A percentile compares a stretch with the other conserved stretches of the same genome.
Conservation (phyloP, 2,797 vertebrate genomes). For the Tangara arthus region DNA sequence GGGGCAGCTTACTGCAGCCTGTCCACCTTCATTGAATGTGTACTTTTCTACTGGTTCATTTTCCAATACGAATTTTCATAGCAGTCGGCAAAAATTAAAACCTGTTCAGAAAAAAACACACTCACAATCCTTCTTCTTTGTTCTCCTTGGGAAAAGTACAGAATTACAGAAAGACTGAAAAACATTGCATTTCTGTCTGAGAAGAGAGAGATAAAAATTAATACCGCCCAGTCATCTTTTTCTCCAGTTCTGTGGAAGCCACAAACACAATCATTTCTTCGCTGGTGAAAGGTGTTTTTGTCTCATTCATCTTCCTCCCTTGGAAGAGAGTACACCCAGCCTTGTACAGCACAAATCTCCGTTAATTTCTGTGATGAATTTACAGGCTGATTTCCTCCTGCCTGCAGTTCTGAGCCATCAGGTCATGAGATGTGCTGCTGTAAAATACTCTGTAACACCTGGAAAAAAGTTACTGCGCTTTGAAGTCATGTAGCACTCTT, state of each 20-base stretch:
- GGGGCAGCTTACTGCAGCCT: not conserved
- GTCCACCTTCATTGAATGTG: not conserved
- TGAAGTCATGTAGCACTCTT: conserved; percentile 22
- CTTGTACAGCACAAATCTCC: not conserved
- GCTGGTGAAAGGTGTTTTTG: not conserved
- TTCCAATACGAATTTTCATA: not conserved
- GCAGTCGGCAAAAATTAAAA: not conserved
- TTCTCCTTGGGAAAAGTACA: not conserved
- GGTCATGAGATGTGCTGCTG: not conserved
- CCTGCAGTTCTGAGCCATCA: not conserved
- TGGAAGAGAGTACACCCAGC: not conserved
- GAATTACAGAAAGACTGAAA: not conserved
- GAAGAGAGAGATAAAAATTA: not conserved
- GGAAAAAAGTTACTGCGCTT: not conserved
- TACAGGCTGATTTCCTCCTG: not conserved
- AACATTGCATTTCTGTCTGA: not conserved
- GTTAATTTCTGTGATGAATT: not conserved
- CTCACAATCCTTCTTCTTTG: not conserved
- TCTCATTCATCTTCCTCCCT: not conserved
- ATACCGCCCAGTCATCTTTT: not conserved
- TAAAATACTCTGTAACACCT: conserved; percentile 20
- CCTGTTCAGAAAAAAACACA: not conserved
- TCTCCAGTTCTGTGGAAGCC: not conserved
- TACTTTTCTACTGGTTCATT: not conserved
- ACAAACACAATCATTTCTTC: not conserved